Evolutionary conservation across 2,888 invertebrate genomes (phyloP), one percentile per base, ranked within the genome.

Genomic region (Iphiclides podalirius): DNA sequence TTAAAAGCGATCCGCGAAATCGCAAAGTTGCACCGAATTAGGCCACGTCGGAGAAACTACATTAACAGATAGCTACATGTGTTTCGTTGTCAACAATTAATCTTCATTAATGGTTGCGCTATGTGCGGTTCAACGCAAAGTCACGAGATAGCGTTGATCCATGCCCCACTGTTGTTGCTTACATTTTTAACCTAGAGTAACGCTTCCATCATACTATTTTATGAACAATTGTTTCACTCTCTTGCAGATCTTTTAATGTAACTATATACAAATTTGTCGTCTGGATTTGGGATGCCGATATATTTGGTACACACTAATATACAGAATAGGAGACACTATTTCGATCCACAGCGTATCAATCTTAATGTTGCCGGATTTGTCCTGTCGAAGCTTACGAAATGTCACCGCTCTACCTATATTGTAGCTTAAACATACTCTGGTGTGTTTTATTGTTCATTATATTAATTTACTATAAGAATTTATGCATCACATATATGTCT

Each of bases 61-160:
- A 44, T 40, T 44, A 50, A 14, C 44, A 50, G 28, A 50, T 47
- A 42, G 46, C 46, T 60, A 70, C 70, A 66, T 72, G 70, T 64
- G 68, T 72, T 67, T 66, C 70, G 70, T 71, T 65, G 64, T 66
- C 68, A 68, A 73, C 80, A 75, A 82, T 86, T 85, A 83, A 86
- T 86, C 86, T 83, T 84, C 82, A 85, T 85, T 85, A 85, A 77
- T 73, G 78, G 74, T 70, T 76, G 70, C 70, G 78, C 75, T 72
- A 75, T 73, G 72, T 79, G 80, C 71, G 82, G 80, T 75, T 74
- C 65, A 67, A 70, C 64, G 56, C 60, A 41, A 66, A 75, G 70
- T 67, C 68, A 43, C 55, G 63, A 64, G 67, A 68, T 70, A 68
- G 65, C 64, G 64, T 54, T 61, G 60, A 65, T 63, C 62, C 54